Evolutionary conservation across 2,797 vertebrate genomes (phyloP).

Genomic region (Podargus strigoides): DNA sequence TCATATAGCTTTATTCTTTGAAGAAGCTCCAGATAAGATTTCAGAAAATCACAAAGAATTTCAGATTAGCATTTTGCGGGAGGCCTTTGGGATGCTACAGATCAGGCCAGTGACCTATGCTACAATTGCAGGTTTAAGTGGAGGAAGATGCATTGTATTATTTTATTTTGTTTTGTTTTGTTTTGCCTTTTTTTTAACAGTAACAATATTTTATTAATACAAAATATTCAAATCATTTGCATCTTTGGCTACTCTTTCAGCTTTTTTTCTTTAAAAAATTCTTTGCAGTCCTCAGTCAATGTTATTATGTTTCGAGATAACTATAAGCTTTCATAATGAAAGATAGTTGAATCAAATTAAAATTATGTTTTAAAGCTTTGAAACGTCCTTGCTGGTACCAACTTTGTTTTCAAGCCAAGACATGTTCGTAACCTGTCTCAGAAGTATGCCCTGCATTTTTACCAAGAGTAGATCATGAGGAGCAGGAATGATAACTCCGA

Average conservation of each 20-base stretch:
- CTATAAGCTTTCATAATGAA: neutral
- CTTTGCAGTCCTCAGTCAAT: neutral
- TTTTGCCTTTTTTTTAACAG: constrained; percentile 18
- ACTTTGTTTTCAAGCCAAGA: constrained; percentile 22
- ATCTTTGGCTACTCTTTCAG: neutral
- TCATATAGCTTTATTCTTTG: neutral
- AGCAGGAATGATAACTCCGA: neutral
- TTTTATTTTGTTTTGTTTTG: neutral
- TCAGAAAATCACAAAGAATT: neutral
- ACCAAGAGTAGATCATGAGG: neutral
- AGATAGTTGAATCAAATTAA: constrained; percentile 14
- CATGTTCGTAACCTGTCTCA: neutral
- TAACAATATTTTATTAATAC: neutral
- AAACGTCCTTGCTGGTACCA: neutral
- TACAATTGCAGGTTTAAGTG: neutral
- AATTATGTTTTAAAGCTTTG: constrained; percentile 44
- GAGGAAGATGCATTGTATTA: fast-evolving
- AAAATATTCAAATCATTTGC: constrained; percentile 14
- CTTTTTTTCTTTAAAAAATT: no score
- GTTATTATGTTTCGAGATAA: neutral
- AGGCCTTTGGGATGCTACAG: neutral
- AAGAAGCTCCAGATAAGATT: constrained; percentile 19
- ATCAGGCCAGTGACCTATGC: neutral
- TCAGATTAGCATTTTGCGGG: neutral
- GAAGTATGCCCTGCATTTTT: neutral